Conservation (phyloP, 2,888 invertebrate species). For the Atethmia centrago region DNA sequence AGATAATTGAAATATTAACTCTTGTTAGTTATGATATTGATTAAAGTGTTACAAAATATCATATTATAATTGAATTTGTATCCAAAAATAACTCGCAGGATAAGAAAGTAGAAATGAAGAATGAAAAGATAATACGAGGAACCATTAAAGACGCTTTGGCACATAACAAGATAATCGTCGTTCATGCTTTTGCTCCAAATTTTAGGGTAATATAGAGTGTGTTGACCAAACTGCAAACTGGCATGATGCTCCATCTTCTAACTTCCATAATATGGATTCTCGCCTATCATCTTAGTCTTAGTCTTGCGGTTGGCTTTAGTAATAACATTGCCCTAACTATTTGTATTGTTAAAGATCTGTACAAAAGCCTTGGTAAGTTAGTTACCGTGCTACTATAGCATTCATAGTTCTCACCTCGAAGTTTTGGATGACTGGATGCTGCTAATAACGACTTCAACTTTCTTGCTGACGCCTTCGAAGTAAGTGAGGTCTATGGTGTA, state of each 20-base stretch:
- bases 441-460: constrained; percentile 86
- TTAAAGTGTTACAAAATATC: neutral
- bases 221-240: constrained; percentile 32
- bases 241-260: constrained; percentile 28
- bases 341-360: constrained; percentile 13
- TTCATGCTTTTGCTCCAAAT: constrained; percentile 21
- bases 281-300: constrained; percentile 27
- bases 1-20: neutral
- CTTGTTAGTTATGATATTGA: neutral
- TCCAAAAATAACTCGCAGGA: neutral
- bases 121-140: neutral
- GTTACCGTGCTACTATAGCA: neutral
- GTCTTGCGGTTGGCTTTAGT: constrained; percentile 6
- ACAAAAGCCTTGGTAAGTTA: neutral
- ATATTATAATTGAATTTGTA: neutral
- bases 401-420: constrained; percentile 83
- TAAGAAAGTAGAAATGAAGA: neutral
- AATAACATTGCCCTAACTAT: neutral
- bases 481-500: constrained; percentile 89
- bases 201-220: constrained; percentile 22
- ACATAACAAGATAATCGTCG: constrained; percentile 18
- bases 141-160: neutral
- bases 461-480: constrained; percentile 84
- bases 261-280: constrained; percentile 27
- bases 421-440: constrained; percentile 87